phyloP scores from a whole-genome alignment of 2,113 vertebrate species.

The Ictidomys tridecemlineatus region DNA sequence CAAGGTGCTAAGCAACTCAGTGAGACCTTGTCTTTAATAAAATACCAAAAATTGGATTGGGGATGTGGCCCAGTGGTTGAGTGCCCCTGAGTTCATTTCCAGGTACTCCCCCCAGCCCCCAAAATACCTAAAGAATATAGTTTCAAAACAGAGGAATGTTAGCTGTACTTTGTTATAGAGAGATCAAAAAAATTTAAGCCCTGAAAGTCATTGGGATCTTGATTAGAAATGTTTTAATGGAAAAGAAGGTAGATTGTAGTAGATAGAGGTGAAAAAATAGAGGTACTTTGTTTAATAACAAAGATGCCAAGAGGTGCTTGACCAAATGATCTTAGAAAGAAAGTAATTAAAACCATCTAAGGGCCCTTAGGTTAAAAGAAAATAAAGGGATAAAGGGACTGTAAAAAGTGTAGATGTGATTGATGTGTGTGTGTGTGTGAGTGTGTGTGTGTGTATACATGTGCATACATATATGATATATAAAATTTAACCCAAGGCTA shows the following conservation, averaged over 20 bases:
- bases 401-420: background rate
- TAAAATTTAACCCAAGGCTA: too few relatives aligned
- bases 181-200: background rate
- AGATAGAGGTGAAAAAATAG: background rate
- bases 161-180: background rate
- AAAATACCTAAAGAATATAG: background rate
- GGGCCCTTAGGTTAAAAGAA: background rate
- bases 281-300: background rate
- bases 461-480: too few relatives aligned
- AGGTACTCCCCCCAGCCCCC: background rate
- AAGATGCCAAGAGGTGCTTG: background rate
- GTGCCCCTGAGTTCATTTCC: too few relatives aligned
- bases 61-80: too few relatives aligned
- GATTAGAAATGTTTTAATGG: background rate
- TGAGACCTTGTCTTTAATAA: too few relatives aligned
- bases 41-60: too few relatives aligned
- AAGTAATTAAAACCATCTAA: background rate
- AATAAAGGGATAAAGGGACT: background rate
- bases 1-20: too few relatives aligned
- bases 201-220: background rate
- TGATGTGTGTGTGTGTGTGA: too few relatives aligned
- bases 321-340: background rate
- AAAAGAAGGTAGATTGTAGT: background rate
- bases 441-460: too few relatives aligned
- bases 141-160: background rate